Evolutionary conservation across 2,888 invertebrate genomes (phyloP), one percentile per base, ranked within the genome.

Genomic region (Encarsia formosa): DNA sequence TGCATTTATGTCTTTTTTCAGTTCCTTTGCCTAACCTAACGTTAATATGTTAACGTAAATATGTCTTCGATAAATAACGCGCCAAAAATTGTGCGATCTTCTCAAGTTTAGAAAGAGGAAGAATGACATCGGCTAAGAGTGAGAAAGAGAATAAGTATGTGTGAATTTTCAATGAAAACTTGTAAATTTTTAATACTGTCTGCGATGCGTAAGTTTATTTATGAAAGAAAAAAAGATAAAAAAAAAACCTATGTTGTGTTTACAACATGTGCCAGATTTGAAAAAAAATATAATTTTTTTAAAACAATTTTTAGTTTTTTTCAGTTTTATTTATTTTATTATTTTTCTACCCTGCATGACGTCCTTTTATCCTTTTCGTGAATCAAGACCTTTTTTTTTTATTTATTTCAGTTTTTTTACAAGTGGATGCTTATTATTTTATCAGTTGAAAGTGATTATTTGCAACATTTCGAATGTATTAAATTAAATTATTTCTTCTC

Each of bases 221-320:
- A 70, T 73, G 71, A 57, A 57, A 52, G 23, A 15, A 32, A 32
- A 44, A 35, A 16, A 39, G 24, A 47, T 45, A 45, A 32, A 34
- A 32, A 34, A 26, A 45, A 48, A 49, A 72, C 70, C 70, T 70
- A 71, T 72, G 72, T 73, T 71, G 71, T 71, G 69, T 69, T 71
- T 65, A 61, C 71, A 65, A 65, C 71, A 70, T 72, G 53, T 54
- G 72, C 70, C 72, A 72, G 69, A 70, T 67, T 71, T 69, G 65
- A 69, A 72, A 71, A 69, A 72, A 71, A 70, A 73, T 71, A 72
- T 72, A 73, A 73, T 72, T 73, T 73, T 73, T 71, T 71, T 71
- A 71, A 64, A 64, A 67, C 70, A 41, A 44, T 35, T 54, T 52
- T 48, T 23, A 35, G 34, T 46, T 52, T 51, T 48, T 49, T 52